Percentiles rank a stretch among this genome's conserved stretches.
phyloP scores from a whole-genome alignment of 2,113 vertebrate species.

The Microcebus griseorufus region DNA sequence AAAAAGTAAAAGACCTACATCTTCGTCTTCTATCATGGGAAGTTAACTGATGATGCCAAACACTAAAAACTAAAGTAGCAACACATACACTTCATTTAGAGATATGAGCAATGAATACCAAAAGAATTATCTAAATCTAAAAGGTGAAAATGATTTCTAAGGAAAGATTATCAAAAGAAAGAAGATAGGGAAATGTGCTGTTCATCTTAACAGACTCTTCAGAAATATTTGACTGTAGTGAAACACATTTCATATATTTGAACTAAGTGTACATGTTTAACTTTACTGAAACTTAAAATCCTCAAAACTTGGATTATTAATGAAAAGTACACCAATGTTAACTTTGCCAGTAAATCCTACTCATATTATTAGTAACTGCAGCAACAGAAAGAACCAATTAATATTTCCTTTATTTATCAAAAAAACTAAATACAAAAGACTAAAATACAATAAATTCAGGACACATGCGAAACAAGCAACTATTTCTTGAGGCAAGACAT shows the following conservation, averaged over 20 bases:
- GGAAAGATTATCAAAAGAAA: not conserved
- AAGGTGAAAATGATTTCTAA: not conserved
- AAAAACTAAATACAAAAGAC: slow-evolving; percentile 72
- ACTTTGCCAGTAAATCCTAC: not conserved
- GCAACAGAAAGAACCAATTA: slow-evolving; percentile 88
- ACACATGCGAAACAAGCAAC: slow-evolving; percentile 86
- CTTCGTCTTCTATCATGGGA: not conserved
- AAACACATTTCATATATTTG: not conserved
- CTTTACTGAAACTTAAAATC: not conserved
- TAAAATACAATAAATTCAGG: slow-evolving; percentile 75
- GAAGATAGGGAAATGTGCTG: fast-evolving
- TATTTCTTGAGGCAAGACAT: slow-evolving; percentile 72
- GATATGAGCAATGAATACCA: not conserved
- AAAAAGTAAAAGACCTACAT: not conserved
- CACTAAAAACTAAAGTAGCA: not conserved
- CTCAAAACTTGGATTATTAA: not conserved
- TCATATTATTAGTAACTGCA: slow-evolving; percentile 80
- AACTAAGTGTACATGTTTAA: not conserved
- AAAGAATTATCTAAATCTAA: not conserved
- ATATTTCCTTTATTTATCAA: slow-evolving; percentile 77
- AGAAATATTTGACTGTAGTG: not conserved
- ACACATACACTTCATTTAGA: not conserved
- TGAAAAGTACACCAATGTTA: not conserved
- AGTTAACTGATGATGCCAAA: not conserved
- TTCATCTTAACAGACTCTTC: not conserved